Conservation (phyloP, 2,797 vertebrate genomes). For the Peromyscus nudipes region DNA sequence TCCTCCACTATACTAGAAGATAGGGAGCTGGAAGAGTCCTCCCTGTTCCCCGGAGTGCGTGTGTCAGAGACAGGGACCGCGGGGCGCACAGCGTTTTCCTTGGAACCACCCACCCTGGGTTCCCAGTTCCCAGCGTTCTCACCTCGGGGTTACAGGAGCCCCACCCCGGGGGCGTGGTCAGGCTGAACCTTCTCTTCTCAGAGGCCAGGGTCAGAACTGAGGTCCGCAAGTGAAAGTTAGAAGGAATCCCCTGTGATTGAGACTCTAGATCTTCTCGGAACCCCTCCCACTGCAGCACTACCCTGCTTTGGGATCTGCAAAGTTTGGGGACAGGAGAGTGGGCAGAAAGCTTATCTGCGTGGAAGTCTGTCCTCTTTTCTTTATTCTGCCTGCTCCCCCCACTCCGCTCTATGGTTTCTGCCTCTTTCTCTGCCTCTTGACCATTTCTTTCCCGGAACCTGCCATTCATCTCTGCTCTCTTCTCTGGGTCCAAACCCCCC, state of each 20-base stretch:
- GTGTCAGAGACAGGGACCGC: neutral
- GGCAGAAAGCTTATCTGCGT: neutral
- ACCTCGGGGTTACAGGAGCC: neutral
- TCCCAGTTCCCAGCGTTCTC: neutral
- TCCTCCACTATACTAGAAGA: neutral
- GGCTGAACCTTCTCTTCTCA: neutral
- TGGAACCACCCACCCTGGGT: neutral
- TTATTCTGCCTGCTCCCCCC: neutral
- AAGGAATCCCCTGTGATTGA: neutral
- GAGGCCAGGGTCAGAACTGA: neutral
- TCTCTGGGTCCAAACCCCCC: neutral
- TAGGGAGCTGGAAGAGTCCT: neutral
- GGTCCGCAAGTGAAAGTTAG: constrained; percentile 13
- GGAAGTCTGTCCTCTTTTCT: neutral
- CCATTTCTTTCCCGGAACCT: neutral
- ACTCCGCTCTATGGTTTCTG: neutral
- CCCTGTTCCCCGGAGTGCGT: neutral
- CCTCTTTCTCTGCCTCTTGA: constrained; percentile 37
- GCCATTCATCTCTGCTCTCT: neutral
- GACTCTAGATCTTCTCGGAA: neutral
- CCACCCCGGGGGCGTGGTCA: neutral
- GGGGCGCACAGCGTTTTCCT: neutral
- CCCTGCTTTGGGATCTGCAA: neutral
- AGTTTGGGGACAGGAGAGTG: neutral
- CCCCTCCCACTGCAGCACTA: neutral